These are phyloP conservation scores for Alexandromys fortis DNA, from an alignment of 2,113 vertebrate species.

Conservation along the genomic window DNA sequence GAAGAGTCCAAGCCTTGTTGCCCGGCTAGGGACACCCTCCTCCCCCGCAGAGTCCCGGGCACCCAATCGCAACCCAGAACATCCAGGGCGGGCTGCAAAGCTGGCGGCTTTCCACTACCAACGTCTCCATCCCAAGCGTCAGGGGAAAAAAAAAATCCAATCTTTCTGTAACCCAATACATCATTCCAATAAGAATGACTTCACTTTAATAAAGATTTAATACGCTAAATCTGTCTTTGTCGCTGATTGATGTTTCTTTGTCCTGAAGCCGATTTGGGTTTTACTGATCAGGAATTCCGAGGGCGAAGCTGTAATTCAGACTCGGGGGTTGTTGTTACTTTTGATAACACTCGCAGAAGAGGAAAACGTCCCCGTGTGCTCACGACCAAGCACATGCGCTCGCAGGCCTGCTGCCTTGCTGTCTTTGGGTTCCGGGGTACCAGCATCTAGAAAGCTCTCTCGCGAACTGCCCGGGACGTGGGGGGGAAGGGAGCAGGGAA, in stretches of 20 bases:
- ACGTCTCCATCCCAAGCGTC: not conserved
- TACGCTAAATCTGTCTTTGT: conserved; percentile 79
- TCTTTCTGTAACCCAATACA: conserved; percentile 69
- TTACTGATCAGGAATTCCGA: conserved; percentile 58
- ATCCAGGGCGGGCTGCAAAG: not conserved
- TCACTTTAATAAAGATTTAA: conserved; percentile 83
- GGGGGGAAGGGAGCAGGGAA: conserved; percentile 32
- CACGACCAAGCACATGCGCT: conserved; percentile 69
- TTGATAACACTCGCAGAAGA: conserved; percentile 44
- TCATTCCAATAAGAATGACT: conserved; percentile 75
- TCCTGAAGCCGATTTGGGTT: conserved; percentile 77
- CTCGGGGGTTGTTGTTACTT: conserved; percentile 53
- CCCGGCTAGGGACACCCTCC: accelerated
- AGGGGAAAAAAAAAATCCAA: not conserved
- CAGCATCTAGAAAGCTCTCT: conserved; percentile 83
- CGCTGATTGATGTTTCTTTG: conserved; percentile 80
- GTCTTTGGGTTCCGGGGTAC: conserved; percentile 22
- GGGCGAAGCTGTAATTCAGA: conserved; percentile 52
- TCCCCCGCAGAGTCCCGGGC: not conserved
- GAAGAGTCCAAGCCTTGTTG: not conserved
- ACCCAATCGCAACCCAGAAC: not conserved
- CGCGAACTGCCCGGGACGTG: not conserved
- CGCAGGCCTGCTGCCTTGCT: conserved; percentile 67
- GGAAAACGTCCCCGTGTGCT: conserved; percentile 16
- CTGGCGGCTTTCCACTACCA: not conserved